Evolutionary conservation across 30 jellyfish, hydroid and myxozoan genomes (phyloP), one percentile per base, ranked within the genome.

Genomic region (Turritopsis dohrnii): DNA sequence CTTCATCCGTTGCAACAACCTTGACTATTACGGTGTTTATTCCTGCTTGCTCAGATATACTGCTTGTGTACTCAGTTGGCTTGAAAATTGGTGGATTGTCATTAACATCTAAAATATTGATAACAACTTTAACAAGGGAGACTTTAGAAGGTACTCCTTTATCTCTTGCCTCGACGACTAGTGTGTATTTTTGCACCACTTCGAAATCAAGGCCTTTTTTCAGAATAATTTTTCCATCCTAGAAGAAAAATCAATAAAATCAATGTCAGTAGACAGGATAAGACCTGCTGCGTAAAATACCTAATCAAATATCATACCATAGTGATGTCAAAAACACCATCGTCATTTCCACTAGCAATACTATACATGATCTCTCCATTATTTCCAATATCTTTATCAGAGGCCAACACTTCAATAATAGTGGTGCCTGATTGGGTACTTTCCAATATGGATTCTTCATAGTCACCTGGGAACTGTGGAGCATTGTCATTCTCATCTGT

Each of bases 91-190:
- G 88, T 9, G 65, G 52, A 52, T 81, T 81, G 41, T 81, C 88
- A 84, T 81, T 81, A 16, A 65, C 88, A 81, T 81, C 88, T 16
- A 60, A 52, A 65, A 81, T 24, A 19, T 81, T 28, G 9, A 74
- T 1, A 74, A 24, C 21, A 19, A 74, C 71, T 23, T 21, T 24
- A 74, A 29, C 83, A 74, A 16, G 7, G 24, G 83, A 74, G 52
- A 72, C 53, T 53, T n/a, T 27, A 17, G 74, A 20, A 24, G 88
- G 85, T 21, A 22, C 29, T 65, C 88, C 88, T 21, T 81, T 81
- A 81, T 81, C 88, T 28, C 26, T 81, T 54, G 88, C 88, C 25
- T 81, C 74, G 16, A 81, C 84, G 28, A 53, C 83, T 18, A 81
- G 60, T 65, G 73, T 53, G 25, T 81, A 81, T 26, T 74, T 74